These are phyloP conservation scores for Carcharodon carcharias DNA, from an alignment of 2,797 vertebrate species.

Conservation along the genomic window DNA sequence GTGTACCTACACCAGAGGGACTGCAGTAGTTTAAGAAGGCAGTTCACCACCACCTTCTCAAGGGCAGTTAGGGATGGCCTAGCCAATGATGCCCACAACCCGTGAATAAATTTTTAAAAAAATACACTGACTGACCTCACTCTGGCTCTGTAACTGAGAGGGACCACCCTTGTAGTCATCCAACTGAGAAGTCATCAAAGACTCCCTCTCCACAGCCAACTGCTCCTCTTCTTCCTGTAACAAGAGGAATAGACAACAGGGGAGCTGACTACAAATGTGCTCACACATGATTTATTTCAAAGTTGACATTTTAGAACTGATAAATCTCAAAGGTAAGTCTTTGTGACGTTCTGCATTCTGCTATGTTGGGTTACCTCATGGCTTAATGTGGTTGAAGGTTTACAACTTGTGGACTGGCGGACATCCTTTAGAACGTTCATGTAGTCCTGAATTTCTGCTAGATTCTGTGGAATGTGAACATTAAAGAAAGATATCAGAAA, in stretches of 20 bases:
- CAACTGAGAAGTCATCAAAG: slow-evolving; percentile 71
- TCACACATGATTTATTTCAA: neutral
- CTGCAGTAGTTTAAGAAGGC: too few relatives aligned
- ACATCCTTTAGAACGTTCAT: slow-evolving; percentile 85
- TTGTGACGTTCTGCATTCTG: neutral
- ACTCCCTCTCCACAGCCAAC: slow-evolving; percentile 69
- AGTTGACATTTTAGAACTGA: neutral
- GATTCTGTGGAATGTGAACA: slow-evolving; percentile 63
- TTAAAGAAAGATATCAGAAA: neutral
- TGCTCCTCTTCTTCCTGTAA: slow-evolving; percentile 65
- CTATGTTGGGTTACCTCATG: slow-evolving; percentile 67
- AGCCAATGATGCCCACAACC: too few relatives aligned
- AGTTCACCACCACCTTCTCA: too few relatives aligned
- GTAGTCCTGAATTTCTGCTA: slow-evolving; percentile 91
- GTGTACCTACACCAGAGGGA: too few relatives aligned
- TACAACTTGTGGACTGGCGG: slow-evolving; percentile 71
- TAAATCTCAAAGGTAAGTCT: neutral
- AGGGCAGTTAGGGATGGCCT: too few relatives aligned
- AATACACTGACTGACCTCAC: slow-evolving; percentile 65
- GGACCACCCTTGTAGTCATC: slow-evolving; percentile 82
- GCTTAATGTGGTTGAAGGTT: slow-evolving; percentile 59
- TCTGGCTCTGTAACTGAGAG: slow-evolving; percentile 75
- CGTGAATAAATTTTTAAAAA: too few relatives aligned
- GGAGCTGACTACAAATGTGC: neutral
- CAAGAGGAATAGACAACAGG: neutral